Evolutionary conservation across 2,113 vertebrate species (phyloP).

Genomic region (Eidolon helvum): DNA sequence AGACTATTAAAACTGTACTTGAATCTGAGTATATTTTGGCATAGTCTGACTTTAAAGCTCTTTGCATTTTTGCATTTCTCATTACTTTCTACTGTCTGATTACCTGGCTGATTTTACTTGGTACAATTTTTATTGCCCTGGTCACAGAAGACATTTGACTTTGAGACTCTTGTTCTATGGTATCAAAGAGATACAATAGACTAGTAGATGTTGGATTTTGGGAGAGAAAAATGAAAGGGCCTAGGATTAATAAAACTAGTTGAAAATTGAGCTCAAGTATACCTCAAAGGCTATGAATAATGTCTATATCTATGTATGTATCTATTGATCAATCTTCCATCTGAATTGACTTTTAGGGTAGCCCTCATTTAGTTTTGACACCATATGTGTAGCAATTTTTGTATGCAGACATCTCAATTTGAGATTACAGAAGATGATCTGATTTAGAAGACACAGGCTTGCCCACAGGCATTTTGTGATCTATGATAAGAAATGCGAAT

Average conservation of each 20-base stretch:
- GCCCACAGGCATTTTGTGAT: background rate
- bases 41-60: background rate
- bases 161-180: background rate
- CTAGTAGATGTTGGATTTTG: background rate
- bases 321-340: background rate
- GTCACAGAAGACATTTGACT: background rate
- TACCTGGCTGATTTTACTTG: background rate
- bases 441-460: background rate
- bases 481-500: background rate
- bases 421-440: background rate
- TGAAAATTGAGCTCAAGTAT: background rate
- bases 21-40: background rate
- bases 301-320: accelerated
- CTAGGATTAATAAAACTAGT: background rate
- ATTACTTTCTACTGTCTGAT: background rate
- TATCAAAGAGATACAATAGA: background rate
- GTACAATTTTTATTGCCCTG: background rate
- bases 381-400: background rate
- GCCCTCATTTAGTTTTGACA: background rate
- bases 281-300: background rate
- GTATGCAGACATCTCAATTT: background rate
- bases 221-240: background rate
- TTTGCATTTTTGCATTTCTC: background rate
- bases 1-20: background rate
- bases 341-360: background rate